Evolutionary conservation across 2,797 vertebrate species (phyloP).

Genomic region (Heteromormyrus szaboi): DNA sequence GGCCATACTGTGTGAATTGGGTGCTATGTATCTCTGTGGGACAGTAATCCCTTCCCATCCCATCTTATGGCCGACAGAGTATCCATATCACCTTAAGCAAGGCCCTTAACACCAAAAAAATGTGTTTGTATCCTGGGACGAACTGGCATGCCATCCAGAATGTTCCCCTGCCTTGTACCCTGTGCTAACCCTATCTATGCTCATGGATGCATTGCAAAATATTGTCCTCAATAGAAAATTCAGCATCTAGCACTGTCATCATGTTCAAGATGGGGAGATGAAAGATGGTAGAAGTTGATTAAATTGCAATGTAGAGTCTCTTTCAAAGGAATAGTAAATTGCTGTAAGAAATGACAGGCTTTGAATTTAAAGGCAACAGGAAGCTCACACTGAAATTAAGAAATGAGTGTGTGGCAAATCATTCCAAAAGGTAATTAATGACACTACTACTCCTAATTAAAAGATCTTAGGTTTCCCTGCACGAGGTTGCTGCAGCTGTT

Average conservation of each 20-base stretch:
- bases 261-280: constrained; percentile 48
- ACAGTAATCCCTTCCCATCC: neutral
- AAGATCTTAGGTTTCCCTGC: constrained; percentile 83
- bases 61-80: neutral
- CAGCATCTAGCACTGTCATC: constrained; percentile 41
- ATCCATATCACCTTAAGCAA: neutral
- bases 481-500: constrained; percentile 82
- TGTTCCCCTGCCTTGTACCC: neutral
- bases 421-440: constrained; percentile 75
- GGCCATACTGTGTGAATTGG: neutral
- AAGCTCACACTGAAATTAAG: constrained; percentile 48
- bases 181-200: neutral
- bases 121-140: neutral
- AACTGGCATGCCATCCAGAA: neutral
- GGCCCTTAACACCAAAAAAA: neutral
- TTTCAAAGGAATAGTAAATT: constrained; percentile 45
- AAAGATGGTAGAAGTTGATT: constrained; percentile 49
- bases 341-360: constrained; percentile 38
- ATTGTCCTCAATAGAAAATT: constrained; percentile 19
- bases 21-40: neutral
- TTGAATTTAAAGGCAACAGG: constrained; percentile 36
- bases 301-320: constrained; percentile 21
- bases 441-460: constrained; percentile 88
- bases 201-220: neutral
- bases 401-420: constrained; percentile 46